A percentile compares a stretch with the other conserved stretches of the same genome.
These are phyloP conservation scores for Odocoileus virginianus DNA, from an alignment of 2,113 vertebrate genomes.

Conservation along the genomic window DNA sequence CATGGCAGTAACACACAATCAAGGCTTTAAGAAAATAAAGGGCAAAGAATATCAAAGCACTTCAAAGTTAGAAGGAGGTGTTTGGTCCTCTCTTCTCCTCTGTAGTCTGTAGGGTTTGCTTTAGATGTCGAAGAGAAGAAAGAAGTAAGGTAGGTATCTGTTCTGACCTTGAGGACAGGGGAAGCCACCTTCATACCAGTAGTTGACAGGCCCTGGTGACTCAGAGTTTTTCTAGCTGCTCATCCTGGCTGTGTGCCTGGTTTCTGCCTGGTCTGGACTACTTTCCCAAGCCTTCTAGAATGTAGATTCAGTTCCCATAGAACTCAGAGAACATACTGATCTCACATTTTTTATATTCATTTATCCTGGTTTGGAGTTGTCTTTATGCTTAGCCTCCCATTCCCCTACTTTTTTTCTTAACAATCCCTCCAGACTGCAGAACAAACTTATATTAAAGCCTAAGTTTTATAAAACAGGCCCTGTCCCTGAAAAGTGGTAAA, in stretches of 20 bases:
- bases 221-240: not conserved
- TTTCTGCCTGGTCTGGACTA: slow-evolving; percentile 31
- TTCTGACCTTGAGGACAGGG: slow-evolving; percentile 41
- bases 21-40: slow-evolving; percentile 51
- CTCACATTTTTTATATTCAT: not conserved
- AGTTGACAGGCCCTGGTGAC: not conserved
- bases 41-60: slow-evolving; percentile 41
- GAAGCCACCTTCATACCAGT: not conserved
- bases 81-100: not conserved
- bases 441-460: not conserved
- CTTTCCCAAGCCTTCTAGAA: slow-evolving; percentile 41
- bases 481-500: not conserved
- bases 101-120: slow-evolving; percentile 19
- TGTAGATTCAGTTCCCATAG: not conserved
- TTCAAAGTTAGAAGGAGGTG: not conserved
- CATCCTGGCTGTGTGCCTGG: slow-evolving; percentile 16
- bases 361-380: not conserved
- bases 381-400: not conserved
- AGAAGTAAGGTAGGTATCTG: not conserved
- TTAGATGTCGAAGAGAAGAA: not conserved
- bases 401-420: not conserved
- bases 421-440: not conserved
- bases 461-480: not conserved
- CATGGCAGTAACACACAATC: not conserved
- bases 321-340: not conserved